Conservation (phyloP, 35 echinoderm and acorn worm genomes). For the Apostichopus parvimensis region DNA sequence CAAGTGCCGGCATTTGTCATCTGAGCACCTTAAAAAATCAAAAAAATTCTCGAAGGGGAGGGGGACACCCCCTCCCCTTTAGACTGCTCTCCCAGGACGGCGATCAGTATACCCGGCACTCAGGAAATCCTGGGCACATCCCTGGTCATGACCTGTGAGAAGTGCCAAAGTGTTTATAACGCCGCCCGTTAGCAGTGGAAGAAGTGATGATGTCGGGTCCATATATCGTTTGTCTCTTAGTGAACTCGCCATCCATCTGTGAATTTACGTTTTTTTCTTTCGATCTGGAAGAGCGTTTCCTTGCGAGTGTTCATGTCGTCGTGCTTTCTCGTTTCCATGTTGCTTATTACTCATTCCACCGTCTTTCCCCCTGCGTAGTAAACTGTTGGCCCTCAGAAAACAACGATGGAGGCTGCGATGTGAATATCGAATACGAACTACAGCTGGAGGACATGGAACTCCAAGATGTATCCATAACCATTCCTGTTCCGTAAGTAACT, state of each 20-base stretch:
- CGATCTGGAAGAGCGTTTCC: not conserved
- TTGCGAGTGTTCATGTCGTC: not conserved
- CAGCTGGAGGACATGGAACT: slow-evolving; percentile 85
- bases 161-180: too few relatives aligned
- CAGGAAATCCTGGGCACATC: too few relatives aligned
- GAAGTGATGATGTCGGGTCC: too few relatives aligned
- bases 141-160: too few relatives aligned
- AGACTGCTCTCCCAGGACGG: too few relatives aligned
- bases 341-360: not conserved
- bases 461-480: slow-evolving; percentile 87
- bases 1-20: too few relatives aligned
- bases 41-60: too few relatives aligned
- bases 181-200: too few relatives aligned
- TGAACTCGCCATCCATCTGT: not conserved
- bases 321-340: not conserved
- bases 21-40: too few relatives aligned
- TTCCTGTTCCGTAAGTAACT: slow-evolving; percentile 88
- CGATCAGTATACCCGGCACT: too few relatives aligned
- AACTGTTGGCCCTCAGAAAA: slow-evolving; percentile 99
- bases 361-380: slow-evolving; percentile 47
- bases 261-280: not conserved
- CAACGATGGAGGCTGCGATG: slow-evolving; percentile 92
- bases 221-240: too few relatives aligned
- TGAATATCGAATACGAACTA: slow-evolving; percentile 96
- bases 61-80: too few relatives aligned